Conservation (phyloP, 1,140 invertebrate genomes). For the Tetramorium alpestre region DNA sequence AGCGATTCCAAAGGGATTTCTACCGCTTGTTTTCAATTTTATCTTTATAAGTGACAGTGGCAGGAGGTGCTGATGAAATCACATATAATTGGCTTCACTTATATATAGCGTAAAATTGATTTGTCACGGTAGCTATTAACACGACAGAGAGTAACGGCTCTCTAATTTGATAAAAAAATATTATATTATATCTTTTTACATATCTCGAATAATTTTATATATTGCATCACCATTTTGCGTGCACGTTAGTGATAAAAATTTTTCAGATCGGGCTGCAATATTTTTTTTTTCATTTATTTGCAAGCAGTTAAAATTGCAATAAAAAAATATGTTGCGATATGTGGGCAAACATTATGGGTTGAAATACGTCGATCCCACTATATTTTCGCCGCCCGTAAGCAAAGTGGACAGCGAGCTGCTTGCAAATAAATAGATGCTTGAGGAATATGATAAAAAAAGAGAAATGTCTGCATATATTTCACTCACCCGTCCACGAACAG, state of each 20-base stretch:
- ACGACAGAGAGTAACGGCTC: not conserved
- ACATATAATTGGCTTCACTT: conserved; percentile 26
- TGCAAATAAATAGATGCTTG: conserved; percentile 46
- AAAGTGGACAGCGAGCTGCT: conserved; percentile 4
- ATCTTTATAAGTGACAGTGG: not conserved
- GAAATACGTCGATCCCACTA: conserved; percentile 9
- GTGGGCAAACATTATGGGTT: not conserved
- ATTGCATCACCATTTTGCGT: conserved; percentile 1
- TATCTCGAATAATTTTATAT: conserved; percentile 29
- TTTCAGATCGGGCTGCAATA: not conserved
- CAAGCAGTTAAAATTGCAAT: conserved; percentile 2
- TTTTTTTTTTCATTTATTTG: conserved; percentile 22
- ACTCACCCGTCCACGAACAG: conserved; percentile 94
- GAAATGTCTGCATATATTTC: conserved; percentile 75
- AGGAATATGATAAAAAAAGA: conserved; percentile 3
- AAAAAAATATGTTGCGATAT: not conserved
- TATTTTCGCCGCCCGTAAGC: conserved; percentile 3
- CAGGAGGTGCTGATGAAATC: not conserved
- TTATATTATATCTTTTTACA: not conserved
- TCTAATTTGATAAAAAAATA: conserved; percentile 29
- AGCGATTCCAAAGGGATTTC: conserved; percentile 34
- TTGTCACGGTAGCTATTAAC: conserved; percentile 1
- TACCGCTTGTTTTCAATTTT: conserved; percentile 36
- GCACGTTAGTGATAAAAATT: conserved; percentile 9
- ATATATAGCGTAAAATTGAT: conserved; percentile 12